Conservation (phyloP, 2,888 invertebrate species). For the Eucriotettix oculatus region DNA sequence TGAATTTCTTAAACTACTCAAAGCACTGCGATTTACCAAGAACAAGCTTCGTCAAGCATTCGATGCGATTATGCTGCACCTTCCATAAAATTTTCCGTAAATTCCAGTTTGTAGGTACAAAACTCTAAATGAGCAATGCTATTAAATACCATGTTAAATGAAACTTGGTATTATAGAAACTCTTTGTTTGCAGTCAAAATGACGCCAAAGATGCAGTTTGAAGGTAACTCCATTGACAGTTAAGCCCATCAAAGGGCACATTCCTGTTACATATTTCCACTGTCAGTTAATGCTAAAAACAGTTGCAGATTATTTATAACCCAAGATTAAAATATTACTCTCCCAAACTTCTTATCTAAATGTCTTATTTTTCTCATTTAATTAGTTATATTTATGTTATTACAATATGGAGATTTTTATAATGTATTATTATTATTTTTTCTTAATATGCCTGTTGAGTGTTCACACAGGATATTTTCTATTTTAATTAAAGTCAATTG, state of each 20-base stretch:
- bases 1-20: slow-evolving; percentile 1
- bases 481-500: no score
- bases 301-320: no score
- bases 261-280: neutral
- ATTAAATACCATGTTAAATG: neutral
- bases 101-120: neutral
- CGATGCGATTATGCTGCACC: slow-evolving; percentile 2
- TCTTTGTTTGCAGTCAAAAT: neutral
- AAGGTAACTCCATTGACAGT: neutral
- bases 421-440: no score
- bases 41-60: slow-evolving; percentile 5
- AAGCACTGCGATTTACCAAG: slow-evolving; percentile 3
- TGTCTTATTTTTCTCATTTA: no score
- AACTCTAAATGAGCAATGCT: neutral
- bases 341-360: no score
- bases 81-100: slow-evolving; percentile 2
- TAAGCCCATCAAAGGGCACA: neutral
- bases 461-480: no score
- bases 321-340: no score
- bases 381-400: no score
- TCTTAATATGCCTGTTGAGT: no score
- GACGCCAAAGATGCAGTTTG: neutral
- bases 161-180: neutral
- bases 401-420: no score
- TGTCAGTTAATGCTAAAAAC: no score